Conservation (phyloP, 2,888 invertebrate genomes). For the Mythimna albipuncta region DNA sequence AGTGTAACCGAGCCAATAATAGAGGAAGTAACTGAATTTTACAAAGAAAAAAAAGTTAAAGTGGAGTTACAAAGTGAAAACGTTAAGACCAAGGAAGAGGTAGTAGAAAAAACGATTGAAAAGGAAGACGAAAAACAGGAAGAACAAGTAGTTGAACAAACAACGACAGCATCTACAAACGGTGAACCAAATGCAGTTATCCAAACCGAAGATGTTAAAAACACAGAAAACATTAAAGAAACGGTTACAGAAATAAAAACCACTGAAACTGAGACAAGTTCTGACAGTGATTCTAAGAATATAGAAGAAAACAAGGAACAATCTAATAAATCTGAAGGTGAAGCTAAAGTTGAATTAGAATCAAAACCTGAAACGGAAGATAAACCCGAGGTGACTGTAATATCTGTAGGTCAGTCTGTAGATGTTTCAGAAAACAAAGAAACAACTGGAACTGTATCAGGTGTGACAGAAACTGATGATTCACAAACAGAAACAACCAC, state of each 20-base stretch:
- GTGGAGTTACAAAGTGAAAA: constrained; percentile 27
- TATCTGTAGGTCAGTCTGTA: constrained; percentile 72
- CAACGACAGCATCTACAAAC: constrained; percentile 20
- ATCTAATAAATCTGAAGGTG: not conserved
- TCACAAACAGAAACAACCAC: constrained; percentile 75
- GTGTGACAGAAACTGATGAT: constrained; percentile 63
- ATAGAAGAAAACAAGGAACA: constrained; percentile 15
- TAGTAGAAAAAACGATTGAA: constrained; percentile 55
- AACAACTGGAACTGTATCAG: constrained; percentile 54
- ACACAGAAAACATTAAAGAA: constrained; percentile 19
- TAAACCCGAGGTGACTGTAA: constrained; percentile 71
- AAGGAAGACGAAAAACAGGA: constrained; percentile 54
- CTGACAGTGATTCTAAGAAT: constrained; percentile 3
- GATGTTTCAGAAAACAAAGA: constrained; percentile 74
- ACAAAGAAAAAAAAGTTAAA: constrained; percentile 54
- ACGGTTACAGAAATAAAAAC: constrained; percentile 2
- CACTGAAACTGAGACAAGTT: constrained; percentile 11
- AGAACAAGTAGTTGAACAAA: constrained; percentile 43
- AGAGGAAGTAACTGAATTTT: constrained; percentile 65
- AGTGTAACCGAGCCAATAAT: constrained; percentile 63
- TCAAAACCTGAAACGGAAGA: constrained; percentile 21
- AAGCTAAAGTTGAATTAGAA: constrained; percentile 23
- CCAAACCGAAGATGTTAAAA: constrained; percentile 8
- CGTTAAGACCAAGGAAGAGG: constrained; percentile 41
- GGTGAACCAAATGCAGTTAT: not conserved